These are phyloP conservation scores for Spilogale gracilis DNA, from an alignment of 2,113 vertebrate genomes.

Conservation along the genomic window DNA sequence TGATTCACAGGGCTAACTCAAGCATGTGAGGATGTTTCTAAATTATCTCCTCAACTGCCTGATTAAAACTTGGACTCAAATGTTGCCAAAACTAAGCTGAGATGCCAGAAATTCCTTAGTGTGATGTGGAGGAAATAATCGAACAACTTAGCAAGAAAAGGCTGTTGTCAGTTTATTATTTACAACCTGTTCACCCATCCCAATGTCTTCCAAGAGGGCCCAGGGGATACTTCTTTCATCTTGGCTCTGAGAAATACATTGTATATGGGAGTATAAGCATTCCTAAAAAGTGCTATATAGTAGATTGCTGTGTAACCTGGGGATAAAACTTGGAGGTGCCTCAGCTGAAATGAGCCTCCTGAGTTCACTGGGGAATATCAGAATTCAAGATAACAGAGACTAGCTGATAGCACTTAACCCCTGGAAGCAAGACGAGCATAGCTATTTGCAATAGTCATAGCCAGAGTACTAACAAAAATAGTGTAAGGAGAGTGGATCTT, in stretches of 20 bases:
- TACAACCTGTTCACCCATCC: slow-evolving; percentile 5
- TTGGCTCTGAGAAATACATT: slow-evolving; percentile 9
- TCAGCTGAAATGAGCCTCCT: neutral
- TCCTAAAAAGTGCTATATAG: neutral
- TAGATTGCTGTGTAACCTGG: neutral
- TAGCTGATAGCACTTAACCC: neutral
- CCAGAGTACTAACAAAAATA: neutral
- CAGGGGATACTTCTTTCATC: neutral
- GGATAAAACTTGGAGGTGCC: neutral
- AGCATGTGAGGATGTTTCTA: slow-evolving; percentile 54
- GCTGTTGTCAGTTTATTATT: slow-evolving; percentile 30
- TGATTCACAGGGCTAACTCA: neutral
- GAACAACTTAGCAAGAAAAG: slow-evolving; percentile 8
- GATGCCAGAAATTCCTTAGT: slow-evolving; percentile 62
- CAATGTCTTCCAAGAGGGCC: neutral
- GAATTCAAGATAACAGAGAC: neutral
- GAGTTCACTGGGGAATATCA: neutral
- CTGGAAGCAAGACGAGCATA: neutral
- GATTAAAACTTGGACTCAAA: slow-evolving; percentile 57
- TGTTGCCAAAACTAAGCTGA: slow-evolving; percentile 50
- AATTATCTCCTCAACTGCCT: slow-evolving; percentile 46
- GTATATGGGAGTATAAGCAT: neutral
- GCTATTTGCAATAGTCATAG: neutral
- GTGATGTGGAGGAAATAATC: slow-evolving; percentile 24
- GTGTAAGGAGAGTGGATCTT: neutral